Evolutionary conservation across 1,140 invertebrate species (phyloP), one percentile per base, ranked within the genome.

Genomic region (Plectrocnemia conspersa): DNA sequence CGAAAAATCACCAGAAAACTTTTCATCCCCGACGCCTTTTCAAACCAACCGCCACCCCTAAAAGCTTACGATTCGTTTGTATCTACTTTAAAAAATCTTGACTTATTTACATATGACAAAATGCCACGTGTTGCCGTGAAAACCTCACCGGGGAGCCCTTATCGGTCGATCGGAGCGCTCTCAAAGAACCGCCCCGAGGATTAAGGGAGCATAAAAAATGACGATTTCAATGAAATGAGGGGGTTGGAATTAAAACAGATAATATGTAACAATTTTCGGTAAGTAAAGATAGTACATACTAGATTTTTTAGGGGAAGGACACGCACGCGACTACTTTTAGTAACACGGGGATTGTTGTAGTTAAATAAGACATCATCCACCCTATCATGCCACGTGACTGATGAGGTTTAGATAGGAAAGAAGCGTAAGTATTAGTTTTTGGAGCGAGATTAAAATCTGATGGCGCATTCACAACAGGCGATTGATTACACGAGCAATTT

Each of bases 51-150:
- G 24, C n/a, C 13, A 40, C 1, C 50, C 40, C 24, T 15, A 46
- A 15, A 15, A 29, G 6, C 38, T 5, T 11, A 21, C 21, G 25
- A 48, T n/a, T 22, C 32, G 33, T 45, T 32, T 21, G 11, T 54
- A 59, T 59, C 58, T 38, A 7, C 19, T 19, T 52, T 25, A 25
- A 50, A n/a, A 38, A 52, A 59, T 59, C 58, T 45, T 32, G 47
- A 52, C 53, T 56, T 59, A 59, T 59, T 59, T 55, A 56, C 58
- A 59, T 59, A 52, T 45, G 53, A 59, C 58, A 52, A 52, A 59
- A 50, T 41, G 58, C 58, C 58, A 60, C 58, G 58, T 60, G 58
- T 59, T 59, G 53, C 52, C 49, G 24, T 16, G 16, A 16, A 10
- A 35, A 32, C 4, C 10, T 32, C 4, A 19, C 13, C 47, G 35